A percentile compares a stretch with the other conserved stretches of the same genome.
Conservation (phyloP, 2,888 invertebrate genomes). For the Agrochola lychnidis region DNA sequence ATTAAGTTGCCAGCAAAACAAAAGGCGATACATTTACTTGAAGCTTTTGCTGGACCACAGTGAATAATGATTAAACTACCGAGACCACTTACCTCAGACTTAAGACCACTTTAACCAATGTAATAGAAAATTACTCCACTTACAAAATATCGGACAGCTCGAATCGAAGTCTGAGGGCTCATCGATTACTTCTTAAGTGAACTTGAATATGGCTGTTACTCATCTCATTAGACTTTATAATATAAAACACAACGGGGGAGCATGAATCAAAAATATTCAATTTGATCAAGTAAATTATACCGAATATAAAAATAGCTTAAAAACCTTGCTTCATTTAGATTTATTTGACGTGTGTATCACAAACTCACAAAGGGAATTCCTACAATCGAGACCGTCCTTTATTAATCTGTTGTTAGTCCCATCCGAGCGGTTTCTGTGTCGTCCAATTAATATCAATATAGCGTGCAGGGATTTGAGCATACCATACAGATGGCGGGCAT, state of each 20-base stretch:
- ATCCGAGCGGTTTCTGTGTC: conserved; percentile 75
- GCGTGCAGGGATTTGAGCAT: conserved; percentile 75
- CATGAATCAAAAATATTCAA: conserved; percentile 48
- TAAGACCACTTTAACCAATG: conserved; percentile 32
- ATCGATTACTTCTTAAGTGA: conserved; percentile 43
- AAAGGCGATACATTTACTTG: conserved; percentile 44
- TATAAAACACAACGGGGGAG: conserved; percentile 14
- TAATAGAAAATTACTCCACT: conserved; percentile 54
- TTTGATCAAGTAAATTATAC: conserved; percentile 44
- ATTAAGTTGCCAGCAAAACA: conserved; percentile 36
- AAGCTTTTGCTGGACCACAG: conserved; percentile 37
- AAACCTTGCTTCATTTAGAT: conserved; percentile 70
- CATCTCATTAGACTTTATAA: conserved; percentile 54
- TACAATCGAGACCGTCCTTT: conserved; percentile 78
- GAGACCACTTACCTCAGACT: conserved; percentile 38
- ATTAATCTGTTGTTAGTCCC: conserved; percentile 83
- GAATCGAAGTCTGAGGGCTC: conserved; percentile 15
- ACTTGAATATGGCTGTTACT: conserved; percentile 25
- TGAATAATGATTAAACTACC: conserved; percentile 51
- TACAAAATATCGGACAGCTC: conserved; percentile 40
- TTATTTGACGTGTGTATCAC: conserved; percentile 76
- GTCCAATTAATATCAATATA: conserved; percentile 86
- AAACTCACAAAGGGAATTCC: conserved; percentile 82
- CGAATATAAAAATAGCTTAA: conserved; percentile 48
- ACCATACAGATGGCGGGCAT: conserved; percentile 67